phyloP scores from a whole-genome alignment of 2,797 vertebrate genomes.

The Pangasius macronema region DNA sequence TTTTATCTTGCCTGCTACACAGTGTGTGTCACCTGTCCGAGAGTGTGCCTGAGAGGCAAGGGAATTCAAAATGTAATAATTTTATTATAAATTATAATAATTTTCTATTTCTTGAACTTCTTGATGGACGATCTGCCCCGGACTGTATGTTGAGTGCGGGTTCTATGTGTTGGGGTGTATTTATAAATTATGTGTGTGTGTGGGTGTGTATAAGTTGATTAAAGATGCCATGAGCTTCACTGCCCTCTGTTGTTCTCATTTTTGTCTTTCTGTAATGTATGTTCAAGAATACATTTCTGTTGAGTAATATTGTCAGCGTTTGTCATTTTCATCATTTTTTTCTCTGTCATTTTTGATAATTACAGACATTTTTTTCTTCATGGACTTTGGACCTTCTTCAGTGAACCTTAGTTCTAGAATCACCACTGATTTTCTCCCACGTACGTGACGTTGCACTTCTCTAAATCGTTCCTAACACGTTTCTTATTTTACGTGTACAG shows the following conservation, averaged over 20 bases:
- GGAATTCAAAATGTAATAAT: neutral
- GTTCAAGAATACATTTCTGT: conserved; percentile 3
- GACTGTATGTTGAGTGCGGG: neutral
- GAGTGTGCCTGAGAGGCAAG: neutral
- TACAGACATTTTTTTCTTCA: neutral
- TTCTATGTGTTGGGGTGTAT: conserved; percentile 9
- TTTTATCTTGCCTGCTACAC: too few relatives aligned
- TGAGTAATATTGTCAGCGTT: neutral
- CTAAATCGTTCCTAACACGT: too few relatives aligned
- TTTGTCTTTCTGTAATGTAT: conserved; percentile 4
- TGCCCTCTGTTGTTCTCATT: conserved; percentile 13
- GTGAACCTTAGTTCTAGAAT: neutral
- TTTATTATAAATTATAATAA: neutral
- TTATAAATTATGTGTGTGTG: conserved; percentile 18
- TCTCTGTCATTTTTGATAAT: neutral
- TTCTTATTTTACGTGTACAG: too few relatives aligned
- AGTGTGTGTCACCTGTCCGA: neutral
- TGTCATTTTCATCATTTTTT: neutral
- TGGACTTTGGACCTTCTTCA: neutral
- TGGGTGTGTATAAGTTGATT: conserved; percentile 30
- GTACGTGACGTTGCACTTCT: too few relatives aligned
- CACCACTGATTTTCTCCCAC: neutral
- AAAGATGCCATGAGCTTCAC: conserved; percentile 19
- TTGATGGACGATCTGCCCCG: neutral
- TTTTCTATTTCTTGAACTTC: neutral